These are phyloP conservation scores for Clamator glandarius DNA, from an alignment of 2,797 vertebrate genomes.

Conservation along the genomic window DNA sequence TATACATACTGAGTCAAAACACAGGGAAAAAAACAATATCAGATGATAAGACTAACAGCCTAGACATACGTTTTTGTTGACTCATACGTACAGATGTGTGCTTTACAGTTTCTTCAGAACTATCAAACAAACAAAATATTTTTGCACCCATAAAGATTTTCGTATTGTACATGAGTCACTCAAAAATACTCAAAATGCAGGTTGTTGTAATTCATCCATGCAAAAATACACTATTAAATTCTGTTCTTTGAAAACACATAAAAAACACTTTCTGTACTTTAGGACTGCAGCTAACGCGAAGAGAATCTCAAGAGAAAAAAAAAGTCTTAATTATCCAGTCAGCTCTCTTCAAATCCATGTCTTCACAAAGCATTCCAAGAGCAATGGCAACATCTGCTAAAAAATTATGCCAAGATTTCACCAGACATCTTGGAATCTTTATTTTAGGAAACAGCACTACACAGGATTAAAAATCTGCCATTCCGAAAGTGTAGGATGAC, in stretches of 20 bases:
- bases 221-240: conserved; percentile 10
- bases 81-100: conserved; percentile 69
- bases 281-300: not conserved
- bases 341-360: conserved; percentile 46
- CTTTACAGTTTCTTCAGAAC: conserved; percentile 57
- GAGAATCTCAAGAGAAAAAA: conserved; percentile 32
- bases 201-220: conserved; percentile 17
- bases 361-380: conserved; percentile 61
- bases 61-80: conserved; percentile 61
- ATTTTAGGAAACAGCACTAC: conserved; percentile 74
- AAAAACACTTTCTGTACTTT: conserved; percentile 11
- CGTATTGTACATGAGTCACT: conserved; percentile 62
- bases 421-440: conserved; percentile 74
- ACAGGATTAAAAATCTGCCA: conserved; percentile 69
- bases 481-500: conserved; percentile 74
- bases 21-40: conserved; percentile 44
- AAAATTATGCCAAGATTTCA: conserved; percentile 72
- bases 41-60: conserved; percentile 59
- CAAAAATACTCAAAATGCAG: conserved; percentile 43
- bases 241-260: not conserved
- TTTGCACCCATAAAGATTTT: conserved; percentile 71
- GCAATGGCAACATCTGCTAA: conserved; percentile 76
- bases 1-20: conserved; percentile 24
- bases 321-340: conserved; percentile 52
- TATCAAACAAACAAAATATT: conserved; percentile 65